These are phyloP conservation scores for Cyaniris semiargus DNA, from an alignment of 2,888 invertebrate species.

Conservation along the genomic window DNA sequence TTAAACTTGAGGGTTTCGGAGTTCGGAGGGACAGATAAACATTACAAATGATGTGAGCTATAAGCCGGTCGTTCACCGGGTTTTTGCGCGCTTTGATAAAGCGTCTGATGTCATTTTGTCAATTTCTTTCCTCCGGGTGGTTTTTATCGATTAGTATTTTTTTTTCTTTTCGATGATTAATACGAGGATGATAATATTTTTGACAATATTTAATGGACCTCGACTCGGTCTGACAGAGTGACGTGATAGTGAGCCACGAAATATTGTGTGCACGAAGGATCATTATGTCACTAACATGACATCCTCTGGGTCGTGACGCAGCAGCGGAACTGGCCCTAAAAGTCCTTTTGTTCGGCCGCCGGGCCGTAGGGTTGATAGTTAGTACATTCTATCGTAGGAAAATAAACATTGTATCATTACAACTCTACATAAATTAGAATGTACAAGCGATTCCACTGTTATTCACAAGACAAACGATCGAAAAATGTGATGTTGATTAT, in stretches of 20 bases:
- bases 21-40: conserved; percentile 1
- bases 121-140: not conserved
- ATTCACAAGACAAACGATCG: not conserved
- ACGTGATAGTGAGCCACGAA: not conserved
- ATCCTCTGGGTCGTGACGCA: conserved; percentile 50
- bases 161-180: not conserved
- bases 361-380: not conserved
- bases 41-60: conserved; percentile 16
- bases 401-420: not conserved
- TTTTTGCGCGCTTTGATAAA: not conserved
- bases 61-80: conserved; percentile 8
- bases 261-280: not conserved
- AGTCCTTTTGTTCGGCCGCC: conserved; percentile 36
- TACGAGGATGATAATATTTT: conserved; percentile 4
- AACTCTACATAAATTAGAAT: no score
- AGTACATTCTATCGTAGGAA: not conserved
- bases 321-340: conserved; percentile 45
- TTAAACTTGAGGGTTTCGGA: not conserved
- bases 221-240: not conserved
- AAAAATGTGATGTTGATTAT: not conserved
- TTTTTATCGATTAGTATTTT: conserved; percentile 1
- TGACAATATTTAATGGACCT: not conserved
- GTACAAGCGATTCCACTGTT: no score
- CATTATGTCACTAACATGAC: conserved; percentile 21
- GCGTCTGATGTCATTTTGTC: not conserved